Base-by-base conservation (phyloP, 2,113 vertebrate genomes). In the Meriones unguiculatus region DNA sequence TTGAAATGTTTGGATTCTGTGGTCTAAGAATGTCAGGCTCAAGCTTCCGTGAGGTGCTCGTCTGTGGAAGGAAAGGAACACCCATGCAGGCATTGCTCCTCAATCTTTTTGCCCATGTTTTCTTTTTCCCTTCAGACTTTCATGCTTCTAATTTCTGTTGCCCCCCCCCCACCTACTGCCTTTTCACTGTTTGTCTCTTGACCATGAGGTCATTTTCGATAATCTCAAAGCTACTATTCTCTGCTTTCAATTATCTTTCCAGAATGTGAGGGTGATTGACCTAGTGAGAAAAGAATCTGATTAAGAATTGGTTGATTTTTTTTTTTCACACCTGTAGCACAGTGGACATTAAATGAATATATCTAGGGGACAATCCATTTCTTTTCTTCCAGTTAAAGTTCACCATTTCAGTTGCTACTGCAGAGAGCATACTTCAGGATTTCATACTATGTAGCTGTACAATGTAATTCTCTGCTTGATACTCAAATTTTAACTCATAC, bases 151-250 rank as follows among this genome's bases (percentile, higher is more conserved):
- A 46, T 89, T 95, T 91, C 11, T 94, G 0, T 12, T 70, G n/a
- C 77, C 82, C 9, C 93, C n/a, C 6, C 57, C 14, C 38, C 50
- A 4, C 35, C 70, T 20, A 7, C 17, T 72, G 17, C 18, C 24
- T 98, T 97, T 95, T 67, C 54, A 65, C 41, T 90, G 91, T 95
- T 91, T 65, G 54, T 90, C 11, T 95, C 82, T 52, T 10, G 59
- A 32, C 81, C 91, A 7, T 86, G 38, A 92, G 73, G 28, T 95
- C 89, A 73, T 95, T 57, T 89, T 62, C 9, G n/a, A 12, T 46
- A 78, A 92, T 57, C 67, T 93, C 46, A 69, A 93, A 96, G 91
- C 32, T 62, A 93, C 76, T 94, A 93, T 85, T 91, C 96, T 38
- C 89, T 96, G 59, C 62, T 97, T 92, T 95, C 38, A 59, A 46